Conservation (phyloP, 2,113 vertebrate species). For the Atrichornis clamosus region DNA sequence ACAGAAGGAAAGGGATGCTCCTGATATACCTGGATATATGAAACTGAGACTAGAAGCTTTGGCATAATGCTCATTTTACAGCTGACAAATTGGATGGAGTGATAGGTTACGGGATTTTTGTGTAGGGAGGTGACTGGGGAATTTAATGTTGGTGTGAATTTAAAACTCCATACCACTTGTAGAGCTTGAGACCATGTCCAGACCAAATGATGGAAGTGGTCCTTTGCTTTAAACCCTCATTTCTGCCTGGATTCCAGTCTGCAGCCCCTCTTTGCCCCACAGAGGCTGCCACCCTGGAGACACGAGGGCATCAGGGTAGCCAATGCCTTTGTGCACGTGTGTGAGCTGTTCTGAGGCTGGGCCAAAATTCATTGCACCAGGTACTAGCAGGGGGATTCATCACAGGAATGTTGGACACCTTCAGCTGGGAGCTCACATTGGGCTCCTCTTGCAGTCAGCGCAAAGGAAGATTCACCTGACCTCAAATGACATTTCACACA, state of each 20-base stretch:
- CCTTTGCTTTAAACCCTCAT: not conserved
- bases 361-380: not conserved
- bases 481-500: not conserved
- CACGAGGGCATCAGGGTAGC: not conserved
- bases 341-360: not conserved
- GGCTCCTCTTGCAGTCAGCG: not conserved
- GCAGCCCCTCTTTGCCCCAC: not conserved
- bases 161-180: not conserved
- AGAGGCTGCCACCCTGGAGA: not conserved
- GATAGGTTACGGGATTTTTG: not conserved
- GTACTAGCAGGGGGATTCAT: not conserved
- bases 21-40: not conserved
- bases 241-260: not conserved
- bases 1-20: not conserved
- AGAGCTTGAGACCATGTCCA: not conserved
- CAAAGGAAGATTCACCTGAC: not conserved
- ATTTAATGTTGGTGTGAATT: not conserved
- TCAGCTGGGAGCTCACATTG: not conserved
- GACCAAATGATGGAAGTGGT: not conserved
- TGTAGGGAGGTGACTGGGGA: not conserved
- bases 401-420: not conserved
- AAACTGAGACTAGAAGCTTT: not conserved
- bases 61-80: not conserved
- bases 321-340: not conserved
- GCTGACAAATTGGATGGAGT: not conserved